These are phyloP conservation scores for Ondatra zibethicus DNA, from an alignment of 2,113 vertebrate species.

Conservation along the genomic window DNA sequence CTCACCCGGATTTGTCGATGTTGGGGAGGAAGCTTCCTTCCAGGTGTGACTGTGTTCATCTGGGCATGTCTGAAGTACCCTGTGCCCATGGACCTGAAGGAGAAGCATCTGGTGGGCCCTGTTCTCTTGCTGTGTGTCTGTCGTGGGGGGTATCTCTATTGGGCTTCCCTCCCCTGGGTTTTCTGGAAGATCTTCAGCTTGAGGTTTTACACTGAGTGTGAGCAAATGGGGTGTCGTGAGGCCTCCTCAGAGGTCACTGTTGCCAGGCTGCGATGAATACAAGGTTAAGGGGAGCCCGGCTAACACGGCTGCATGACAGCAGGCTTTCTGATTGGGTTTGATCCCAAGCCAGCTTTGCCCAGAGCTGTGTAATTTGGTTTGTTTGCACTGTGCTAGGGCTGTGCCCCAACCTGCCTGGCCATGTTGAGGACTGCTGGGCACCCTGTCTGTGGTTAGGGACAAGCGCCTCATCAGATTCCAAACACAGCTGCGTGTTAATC, in stretches of 20 bases:
- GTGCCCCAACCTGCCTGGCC: constrained; percentile 60
- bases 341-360: constrained; percentile 44
- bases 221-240: not conserved
- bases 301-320: not conserved
- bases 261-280: not conserved
- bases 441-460: constrained; percentile 56
- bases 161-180: not conserved
- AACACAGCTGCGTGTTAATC: not conserved
- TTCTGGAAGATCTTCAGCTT: not conserved
- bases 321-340: not conserved
- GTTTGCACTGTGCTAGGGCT: constrained; percentile 35
- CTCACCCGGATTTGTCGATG: constrained; percentile 65
- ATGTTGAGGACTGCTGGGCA: not conserved
- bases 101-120: constrained; percentile 92
- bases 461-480: constrained; percentile 9
- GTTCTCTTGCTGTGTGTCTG: not conserved
- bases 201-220: not conserved
- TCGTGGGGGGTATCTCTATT: not conserved
- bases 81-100: constrained; percentile 92
- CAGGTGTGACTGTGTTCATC: constrained; percentile 74
- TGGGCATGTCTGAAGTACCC: constrained; percentile 90
- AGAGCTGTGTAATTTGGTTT: constrained; percentile 55
- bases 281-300: not conserved
- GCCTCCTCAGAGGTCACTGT: not conserved
- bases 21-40: constrained; percentile 75